These are phyloP conservation scores for Habropoda laboriosa DNA, from an alignment of 1,140 invertebrate genomes.

Conservation along the genomic window DNA sequence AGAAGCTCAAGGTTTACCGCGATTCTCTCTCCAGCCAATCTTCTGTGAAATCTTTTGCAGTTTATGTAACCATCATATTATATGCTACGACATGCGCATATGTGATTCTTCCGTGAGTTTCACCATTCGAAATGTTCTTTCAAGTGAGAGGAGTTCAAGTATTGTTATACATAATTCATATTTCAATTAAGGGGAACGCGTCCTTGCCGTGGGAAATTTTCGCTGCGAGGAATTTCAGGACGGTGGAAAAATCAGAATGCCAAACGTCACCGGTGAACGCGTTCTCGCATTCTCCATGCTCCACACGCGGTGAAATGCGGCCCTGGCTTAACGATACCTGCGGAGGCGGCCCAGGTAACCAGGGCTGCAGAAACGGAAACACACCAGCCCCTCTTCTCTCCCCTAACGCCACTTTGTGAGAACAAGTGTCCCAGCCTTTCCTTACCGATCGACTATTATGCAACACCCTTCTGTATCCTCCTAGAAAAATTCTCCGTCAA, in stretches of 20 bases:
- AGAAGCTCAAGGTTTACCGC: constrained; percentile 34
- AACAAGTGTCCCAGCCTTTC: constrained; percentile 38
- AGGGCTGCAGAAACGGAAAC: constrained; percentile 52
- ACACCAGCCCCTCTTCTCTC: constrained; percentile 40
- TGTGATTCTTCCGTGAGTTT: too few species aligned
- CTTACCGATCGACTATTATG: neutral
- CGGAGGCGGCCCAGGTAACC: constrained; percentile 35
- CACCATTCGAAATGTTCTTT: too few species aligned
- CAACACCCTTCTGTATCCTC: neutral
- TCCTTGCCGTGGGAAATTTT: neutral
- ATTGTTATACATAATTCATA: too few species aligned
- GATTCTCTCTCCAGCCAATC: constrained; percentile 43
- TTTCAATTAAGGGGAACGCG: too few species aligned
- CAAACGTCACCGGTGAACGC: neutral
- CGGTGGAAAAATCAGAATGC: constrained; percentile 19
- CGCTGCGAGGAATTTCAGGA: neutral
- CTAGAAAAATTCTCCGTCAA: too few species aligned
- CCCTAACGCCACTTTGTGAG: constrained; percentile 45
- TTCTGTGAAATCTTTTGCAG: constrained; percentile 46
- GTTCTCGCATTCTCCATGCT: neutral
- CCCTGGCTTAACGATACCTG: constrained; percentile 37
- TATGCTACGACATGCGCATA: neutral
- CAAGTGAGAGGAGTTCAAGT: too few species aligned
- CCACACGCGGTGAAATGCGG: constrained; percentile 7
- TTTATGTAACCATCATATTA: constrained; percentile 27